phyloP scores from a whole-genome alignment of 2,113 vertebrate genomes.

The Oncorhynchus gorbuscha region DNA sequence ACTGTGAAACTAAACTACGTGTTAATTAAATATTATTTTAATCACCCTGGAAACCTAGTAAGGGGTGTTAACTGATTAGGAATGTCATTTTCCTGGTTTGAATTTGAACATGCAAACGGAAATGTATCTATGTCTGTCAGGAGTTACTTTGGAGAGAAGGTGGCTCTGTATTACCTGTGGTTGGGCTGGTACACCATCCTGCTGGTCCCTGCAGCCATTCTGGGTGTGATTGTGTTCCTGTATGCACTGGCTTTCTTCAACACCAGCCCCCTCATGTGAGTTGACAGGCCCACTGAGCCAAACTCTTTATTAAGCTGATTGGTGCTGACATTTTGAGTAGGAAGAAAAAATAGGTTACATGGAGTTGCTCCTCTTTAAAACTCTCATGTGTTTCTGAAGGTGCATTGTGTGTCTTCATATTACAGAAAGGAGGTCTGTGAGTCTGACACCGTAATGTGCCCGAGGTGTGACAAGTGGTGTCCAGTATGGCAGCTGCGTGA shows the following conservation, averaged over 20 bases:
- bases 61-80: background rate
- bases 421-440: slow-evolving; percentile 87
- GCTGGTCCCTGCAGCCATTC: slow-evolving; percentile 74
- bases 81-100: background rate
- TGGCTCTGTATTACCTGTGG: slow-evolving; percentile 91
- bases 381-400: background rate
- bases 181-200: slow-evolving; percentile 88
- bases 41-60: background rate
- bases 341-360: background rate
- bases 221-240: slow-evolving; percentile 76
- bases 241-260: slow-evolving; percentile 80
- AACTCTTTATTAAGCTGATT: background rate
- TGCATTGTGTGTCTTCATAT: background rate
- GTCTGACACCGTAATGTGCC: slow-evolving; percentile 84
- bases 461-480: slow-evolving; percentile 81
- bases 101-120: background rate
- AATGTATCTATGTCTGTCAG: slow-evolving; percentile 59
- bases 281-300: background rate
- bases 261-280: slow-evolving; percentile 87
- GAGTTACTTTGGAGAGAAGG: slow-evolving; percentile 90
- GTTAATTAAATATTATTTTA: background rate
- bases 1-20: too few species aligned
- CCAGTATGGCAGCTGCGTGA: slow-evolving; percentile 79
- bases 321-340: background rate
- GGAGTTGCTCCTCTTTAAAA: background rate